Base-by-base conservation (phyloP, 2,113 vertebrate species). In the Stomatorhinus ivindoensis region DNA sequence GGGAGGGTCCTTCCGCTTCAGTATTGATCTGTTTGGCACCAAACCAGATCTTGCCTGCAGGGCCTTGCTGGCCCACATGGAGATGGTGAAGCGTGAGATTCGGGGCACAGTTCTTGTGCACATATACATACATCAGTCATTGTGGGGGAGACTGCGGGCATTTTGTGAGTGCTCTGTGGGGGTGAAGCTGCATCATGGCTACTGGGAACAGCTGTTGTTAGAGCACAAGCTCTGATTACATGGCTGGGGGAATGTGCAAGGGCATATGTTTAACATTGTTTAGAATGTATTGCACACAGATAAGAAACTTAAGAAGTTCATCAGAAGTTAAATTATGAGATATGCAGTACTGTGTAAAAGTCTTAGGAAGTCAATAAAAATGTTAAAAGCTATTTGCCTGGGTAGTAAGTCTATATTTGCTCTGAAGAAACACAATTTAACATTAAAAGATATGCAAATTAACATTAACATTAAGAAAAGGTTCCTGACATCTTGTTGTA, bases 1-100 rank as follows among this genome's bases (percentile, higher is more conserved):
- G 3, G 91, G 89, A 86, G 92, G 91, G n/a, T 90, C 92, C 24
- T 10, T 92, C 31, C 73, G 90, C 0, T 55, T 93, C 2, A 92
- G 91, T 84, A 92, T 93, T 13, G 92, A 93, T 58, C 53, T 92
- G 87, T 92, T 89, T 61, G 93, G 93, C 6, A 89, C 87, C 10
- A 91, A 91, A 44, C 44, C 48, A 2, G 69, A 44, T 1, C 10
- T 91, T 27, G 92, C 91, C n/a, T 88, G n/a, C 42, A 69, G 15
- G 5, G 91, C 91, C 17, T 76, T 93, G 39, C 42, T 87, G 39
- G 53, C 89, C 65, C 90, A 93, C 83, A 84, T 93, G 39, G 90
- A 92, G 46, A 87, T 44, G 24, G 90, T 24, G 61, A 89, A 24
- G 61, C 87, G 51, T 58, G 69, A 89, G 44, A n/a, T 92, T 46